These are phyloP conservation scores for Sympetrum striolatum DNA, from an alignment of 2,888 invertebrate species.

Conservation along the genomic window DNA sequence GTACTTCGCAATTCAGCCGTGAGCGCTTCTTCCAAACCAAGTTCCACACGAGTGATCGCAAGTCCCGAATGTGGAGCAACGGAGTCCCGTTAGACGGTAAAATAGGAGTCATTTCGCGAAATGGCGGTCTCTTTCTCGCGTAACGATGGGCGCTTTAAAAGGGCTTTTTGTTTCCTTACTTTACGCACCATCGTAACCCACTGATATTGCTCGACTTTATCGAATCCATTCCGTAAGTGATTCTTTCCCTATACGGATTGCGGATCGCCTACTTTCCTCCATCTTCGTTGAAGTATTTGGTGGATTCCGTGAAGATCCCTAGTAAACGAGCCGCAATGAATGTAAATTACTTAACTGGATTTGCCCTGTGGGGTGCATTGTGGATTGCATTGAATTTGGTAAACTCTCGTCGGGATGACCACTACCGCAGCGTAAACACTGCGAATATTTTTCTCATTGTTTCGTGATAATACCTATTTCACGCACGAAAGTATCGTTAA, in stretches of 20 bases:
- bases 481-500: too few species aligned
- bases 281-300: background rate
- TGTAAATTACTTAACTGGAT: too few species aligned
- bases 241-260: background rate
- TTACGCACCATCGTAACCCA: background rate
- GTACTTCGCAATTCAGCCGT: too few species aligned
- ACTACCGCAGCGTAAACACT: too few species aligned
- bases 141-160: background rate
- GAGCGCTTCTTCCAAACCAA: background rate
- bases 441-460: too few species aligned
- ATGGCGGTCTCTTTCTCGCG: background rate
- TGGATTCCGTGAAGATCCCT: background rate
- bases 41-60: background rate
- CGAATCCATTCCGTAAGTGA: background rate
- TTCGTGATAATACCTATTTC: too few species aligned
- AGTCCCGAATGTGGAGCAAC: conserved; percentile 1
- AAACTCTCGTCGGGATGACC: too few species aligned
- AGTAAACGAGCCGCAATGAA: background rate
- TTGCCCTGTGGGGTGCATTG: too few species aligned
- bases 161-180: background rate
- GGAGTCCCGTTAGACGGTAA: background rate
- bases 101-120: background rate
- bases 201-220: background rate
- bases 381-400: too few species aligned
- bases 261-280: too few species aligned